Evolutionary conservation across 2,797 vertebrate species (phyloP).

Genomic region (Enteromius mattozi): DNA sequence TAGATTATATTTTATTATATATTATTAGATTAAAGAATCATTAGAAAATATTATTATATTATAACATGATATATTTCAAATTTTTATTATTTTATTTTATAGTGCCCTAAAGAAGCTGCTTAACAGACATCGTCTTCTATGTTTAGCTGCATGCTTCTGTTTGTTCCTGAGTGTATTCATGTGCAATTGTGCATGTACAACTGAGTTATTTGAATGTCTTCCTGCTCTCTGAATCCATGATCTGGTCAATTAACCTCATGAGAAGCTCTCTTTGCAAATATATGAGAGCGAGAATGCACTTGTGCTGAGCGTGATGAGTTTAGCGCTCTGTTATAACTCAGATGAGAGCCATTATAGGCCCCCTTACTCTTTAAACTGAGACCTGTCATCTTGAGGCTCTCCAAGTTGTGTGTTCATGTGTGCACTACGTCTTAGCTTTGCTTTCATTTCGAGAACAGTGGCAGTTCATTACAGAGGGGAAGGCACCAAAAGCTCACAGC

Average conservation of each 20-base stretch:
- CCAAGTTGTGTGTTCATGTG: neutral
- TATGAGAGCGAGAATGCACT: constrained; percentile 22
- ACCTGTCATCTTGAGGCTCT: constrained; percentile 38
- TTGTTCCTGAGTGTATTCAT: constrained; percentile 29
- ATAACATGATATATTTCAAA: neutral
- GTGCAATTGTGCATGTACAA: constrained; percentile 31
- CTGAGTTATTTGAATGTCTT: constrained; percentile 35
- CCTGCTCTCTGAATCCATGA: constrained; percentile 21
- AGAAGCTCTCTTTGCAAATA: constrained; percentile 26
- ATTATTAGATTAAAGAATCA: neutral
- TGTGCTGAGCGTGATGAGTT: constrained; percentile 14
- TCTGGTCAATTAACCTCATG: constrained; percentile 32
- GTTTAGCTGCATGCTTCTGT: neutral
- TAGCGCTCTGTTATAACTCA: constrained; percentile 26
- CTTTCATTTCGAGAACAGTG: constrained; percentile 67
- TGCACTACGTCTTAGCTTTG: neutral
- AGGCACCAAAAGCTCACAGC: constrained; percentile 74
- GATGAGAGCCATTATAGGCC: constrained; percentile 38
- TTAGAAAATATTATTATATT: neutral
- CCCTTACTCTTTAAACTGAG: constrained; percentile 36
- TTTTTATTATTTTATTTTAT: neutral
- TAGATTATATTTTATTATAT: too few species aligned
- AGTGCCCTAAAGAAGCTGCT: neutral
- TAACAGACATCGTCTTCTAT: neutral
- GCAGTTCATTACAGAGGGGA: constrained; percentile 78